Evolutionary conservation across 1,140 invertebrate genomes (phyloP).

Genomic region (Carcinoscorpius rotundicauda): DNA sequence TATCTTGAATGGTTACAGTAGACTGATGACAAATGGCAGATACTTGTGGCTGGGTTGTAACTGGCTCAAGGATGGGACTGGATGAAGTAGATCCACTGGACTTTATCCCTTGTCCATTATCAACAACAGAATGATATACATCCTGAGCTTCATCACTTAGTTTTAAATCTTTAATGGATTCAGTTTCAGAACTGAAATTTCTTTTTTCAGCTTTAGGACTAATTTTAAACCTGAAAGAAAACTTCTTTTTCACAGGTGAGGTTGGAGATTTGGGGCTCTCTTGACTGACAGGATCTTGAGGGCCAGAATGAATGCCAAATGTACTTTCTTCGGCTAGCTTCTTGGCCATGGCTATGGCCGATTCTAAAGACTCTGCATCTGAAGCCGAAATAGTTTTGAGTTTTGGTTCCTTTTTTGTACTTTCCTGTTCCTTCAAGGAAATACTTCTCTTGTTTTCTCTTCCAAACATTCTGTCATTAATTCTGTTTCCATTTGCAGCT

Average conservation of each 20-base stretch:
- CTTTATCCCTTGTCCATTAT: constrained; percentile 40
- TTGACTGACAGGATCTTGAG: constrained; percentile 69
- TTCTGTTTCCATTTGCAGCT: constrained; percentile 26
- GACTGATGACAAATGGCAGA: no score
- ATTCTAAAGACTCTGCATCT: constrained; percentile 80
- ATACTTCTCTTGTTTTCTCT: constrained; percentile 15
- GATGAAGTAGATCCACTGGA: no score
- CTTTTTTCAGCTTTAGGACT: constrained; percentile 54
- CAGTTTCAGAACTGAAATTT: constrained; percentile 78
- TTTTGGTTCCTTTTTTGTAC: constrained; percentile 57
- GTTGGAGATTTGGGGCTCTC: constrained; percentile 55
- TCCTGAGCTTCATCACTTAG: constrained; percentile 55
- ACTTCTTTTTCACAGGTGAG: constrained; percentile 68
- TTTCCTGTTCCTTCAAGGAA: not conserved
- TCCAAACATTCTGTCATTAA: constrained; percentile 15
- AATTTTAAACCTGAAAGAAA: constrained; percentile 65
- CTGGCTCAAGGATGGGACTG: no score
- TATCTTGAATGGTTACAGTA: no score
- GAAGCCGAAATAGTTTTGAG: constrained; percentile 90
- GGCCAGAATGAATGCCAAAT: no score
- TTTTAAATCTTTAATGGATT: constrained; percentile 59
- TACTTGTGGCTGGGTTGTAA: no score
- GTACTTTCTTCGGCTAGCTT: constrained; percentile 50
- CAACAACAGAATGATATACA: constrained; percentile 82
- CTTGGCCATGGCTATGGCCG: constrained; percentile 85